phyloP scores from a whole-genome alignment of 2,888 invertebrate genomes.

The Oscheius onirici region DNA sequence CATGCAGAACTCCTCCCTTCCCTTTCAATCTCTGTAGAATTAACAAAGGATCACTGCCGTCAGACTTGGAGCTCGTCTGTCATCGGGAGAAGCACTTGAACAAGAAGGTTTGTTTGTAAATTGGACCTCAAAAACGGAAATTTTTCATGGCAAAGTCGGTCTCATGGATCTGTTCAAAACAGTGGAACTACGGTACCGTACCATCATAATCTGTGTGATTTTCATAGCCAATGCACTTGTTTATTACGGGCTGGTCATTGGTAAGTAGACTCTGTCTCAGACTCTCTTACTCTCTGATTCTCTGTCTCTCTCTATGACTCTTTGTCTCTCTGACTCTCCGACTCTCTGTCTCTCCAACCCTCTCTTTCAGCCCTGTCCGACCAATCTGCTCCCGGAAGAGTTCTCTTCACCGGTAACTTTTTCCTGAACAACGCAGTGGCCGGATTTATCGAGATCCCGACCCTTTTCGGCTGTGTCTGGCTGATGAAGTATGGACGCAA shows the following conservation, averaged over 20 bases:
- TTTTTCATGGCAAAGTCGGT: slow-evolving; percentile 44
- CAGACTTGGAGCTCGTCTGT: slow-evolving; percentile 68
- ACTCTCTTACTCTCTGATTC: too few relatives aligned
- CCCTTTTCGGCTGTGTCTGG: slow-evolving; percentile 67
- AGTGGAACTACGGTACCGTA: slow-evolving; percentile 58
- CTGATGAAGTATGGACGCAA: slow-evolving; percentile 68
- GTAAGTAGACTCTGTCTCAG: slow-evolving; percentile 33
- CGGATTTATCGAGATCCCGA: slow-evolving; percentile 71
- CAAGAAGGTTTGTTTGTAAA: slow-evolving; percentile 46
- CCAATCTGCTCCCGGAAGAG: slow-evolving; percentile 70
- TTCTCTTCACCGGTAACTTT: slow-evolving; percentile 70
- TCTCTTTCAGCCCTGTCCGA: slow-evolving; percentile 61
- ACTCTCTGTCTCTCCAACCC: neutral
- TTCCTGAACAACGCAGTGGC: slow-evolving; percentile 71
- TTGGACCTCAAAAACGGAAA: neutral
- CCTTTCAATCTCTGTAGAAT: slow-evolving; percentile 68
- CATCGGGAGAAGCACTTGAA: slow-evolving; percentile 66
- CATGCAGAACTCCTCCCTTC: slow-evolving; percentile 70
- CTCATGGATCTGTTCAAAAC: slow-evolving; percentile 48
- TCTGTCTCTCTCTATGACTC: too few relatives aligned
- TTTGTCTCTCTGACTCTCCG: too few relatives aligned
- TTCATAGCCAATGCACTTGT: slow-evolving; percentile 72
- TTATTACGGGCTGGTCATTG: slow-evolving; percentile 71
- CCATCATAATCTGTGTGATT: slow-evolving; percentile 66
- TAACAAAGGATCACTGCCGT: slow-evolving; percentile 67